Percentiles rank a stretch among this genome's conserved stretches.
Evolutionary conservation across 1,140 invertebrate species (phyloP).

Genomic region (Achatina immaculata): DNA sequence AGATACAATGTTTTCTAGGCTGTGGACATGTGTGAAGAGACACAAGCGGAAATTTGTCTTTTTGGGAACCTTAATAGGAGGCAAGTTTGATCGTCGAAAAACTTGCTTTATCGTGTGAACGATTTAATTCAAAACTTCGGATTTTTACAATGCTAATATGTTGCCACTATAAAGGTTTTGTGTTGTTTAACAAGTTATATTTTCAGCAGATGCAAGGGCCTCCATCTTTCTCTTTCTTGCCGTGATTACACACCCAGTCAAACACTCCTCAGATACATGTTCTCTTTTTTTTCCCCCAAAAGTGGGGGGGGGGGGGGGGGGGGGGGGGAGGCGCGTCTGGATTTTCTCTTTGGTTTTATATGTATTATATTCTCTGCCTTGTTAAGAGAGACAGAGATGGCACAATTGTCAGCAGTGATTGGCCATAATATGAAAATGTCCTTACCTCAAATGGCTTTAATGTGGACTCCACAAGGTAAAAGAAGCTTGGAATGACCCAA

Average conservation of each 20-base stretch:
- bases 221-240: not conserved
- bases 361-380: no score
- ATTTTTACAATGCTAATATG: not conserved
- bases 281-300: no score
- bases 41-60: conserved; percentile 79
- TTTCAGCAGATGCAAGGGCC: not conserved
- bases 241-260: not conserved
- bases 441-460: no score
- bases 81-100: conserved; percentile 39
- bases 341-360: no score
- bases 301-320: no score
- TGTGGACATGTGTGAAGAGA: conserved; percentile 83
- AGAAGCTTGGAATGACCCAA: no score
- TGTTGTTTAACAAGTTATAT: not conserved
- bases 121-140: not conserved
- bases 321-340: no score
- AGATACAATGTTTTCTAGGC: conserved; percentile 61
- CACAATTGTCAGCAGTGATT: no score
- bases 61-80: conserved; percentile 82
- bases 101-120: not conserved
- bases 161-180: not conserved
- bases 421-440: no score
- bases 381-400: no score
- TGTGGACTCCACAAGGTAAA: no score
- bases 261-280: not conserved